Evolutionary conservation across 1,140 invertebrate genomes (phyloP).

Genomic region (Drosophila miranda): DNA sequence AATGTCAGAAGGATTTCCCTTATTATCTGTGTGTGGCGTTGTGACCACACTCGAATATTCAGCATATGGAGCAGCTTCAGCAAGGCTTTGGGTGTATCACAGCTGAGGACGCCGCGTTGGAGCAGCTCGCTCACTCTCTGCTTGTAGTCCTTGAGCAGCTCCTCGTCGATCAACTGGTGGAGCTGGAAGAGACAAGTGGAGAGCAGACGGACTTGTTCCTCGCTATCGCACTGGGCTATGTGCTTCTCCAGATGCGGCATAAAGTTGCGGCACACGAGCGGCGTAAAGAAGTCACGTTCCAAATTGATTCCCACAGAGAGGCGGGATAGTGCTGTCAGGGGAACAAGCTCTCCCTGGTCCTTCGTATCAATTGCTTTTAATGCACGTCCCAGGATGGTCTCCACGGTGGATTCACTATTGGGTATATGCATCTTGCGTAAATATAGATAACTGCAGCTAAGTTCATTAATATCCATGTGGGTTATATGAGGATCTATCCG

Average conservation of each 20-base stretch:
- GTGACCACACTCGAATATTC: constrained; percentile 68
- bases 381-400: constrained; percentile 39
- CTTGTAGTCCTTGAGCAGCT: constrained; percentile 58
- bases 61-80: constrained; percentile 73
- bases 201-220: constrained; percentile 62
- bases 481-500: constrained; percentile 19
- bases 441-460: constrained; percentile 68
- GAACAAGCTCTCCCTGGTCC: constrained; percentile 24
- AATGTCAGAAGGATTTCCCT: constrained; percentile 48
- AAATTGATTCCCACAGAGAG: constrained; percentile 68
- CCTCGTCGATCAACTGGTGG: constrained; percentile 50
- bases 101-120: constrained; percentile 26
- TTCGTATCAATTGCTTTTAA: constrained; percentile 30
- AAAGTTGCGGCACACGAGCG: constrained; percentile 63
- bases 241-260: constrained; percentile 55
- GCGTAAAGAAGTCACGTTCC: constrained; percentile 66
- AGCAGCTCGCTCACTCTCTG: constrained; percentile 42
- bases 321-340: constrained; percentile 63
- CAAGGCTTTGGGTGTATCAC: constrained; percentile 48
- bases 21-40: constrained; percentile 56
- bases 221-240: constrained; percentile 43
- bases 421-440: constrained; percentile 64
- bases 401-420: constrained; percentile 44
- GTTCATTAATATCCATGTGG: constrained; percentile 44
- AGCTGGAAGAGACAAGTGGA: constrained; percentile 73